These are phyloP conservation scores for Campylomormyrus numenius DNA, from an alignment of 2,113 vertebrate genomes.

Conservation along the genomic window DNA sequence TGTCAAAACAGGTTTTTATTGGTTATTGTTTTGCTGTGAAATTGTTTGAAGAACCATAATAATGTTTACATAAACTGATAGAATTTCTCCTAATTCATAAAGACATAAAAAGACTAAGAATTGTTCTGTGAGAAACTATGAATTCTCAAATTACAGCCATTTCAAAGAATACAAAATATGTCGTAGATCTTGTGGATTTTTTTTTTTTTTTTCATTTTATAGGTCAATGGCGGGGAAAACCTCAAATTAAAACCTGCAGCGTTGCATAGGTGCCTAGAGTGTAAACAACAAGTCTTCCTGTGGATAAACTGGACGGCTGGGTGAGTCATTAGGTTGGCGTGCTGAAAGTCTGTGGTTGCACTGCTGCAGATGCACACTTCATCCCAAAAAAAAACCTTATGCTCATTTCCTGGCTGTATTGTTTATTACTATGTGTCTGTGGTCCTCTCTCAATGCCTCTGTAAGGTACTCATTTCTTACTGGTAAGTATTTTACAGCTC, in stretches of 20 bases:
- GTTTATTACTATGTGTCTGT: background rate
- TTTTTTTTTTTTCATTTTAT: background rate
- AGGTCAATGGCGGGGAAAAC: background rate
- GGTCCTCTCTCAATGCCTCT: background rate
- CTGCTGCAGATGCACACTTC: background rate
- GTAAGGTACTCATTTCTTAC: background rate
- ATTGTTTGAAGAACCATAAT: background rate
- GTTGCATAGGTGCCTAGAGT: background rate
- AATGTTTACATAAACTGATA: background rate
- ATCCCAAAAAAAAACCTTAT: background rate
- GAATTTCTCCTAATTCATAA: background rate
- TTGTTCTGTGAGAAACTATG: background rate
- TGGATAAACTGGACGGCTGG: background rate
- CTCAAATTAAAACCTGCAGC: background rate
- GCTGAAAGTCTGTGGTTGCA: background rate
- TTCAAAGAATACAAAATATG: background rate
- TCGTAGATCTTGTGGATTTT: background rate
- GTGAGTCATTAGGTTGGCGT: background rate
- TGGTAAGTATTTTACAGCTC: background rate
- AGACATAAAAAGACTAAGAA: background rate
- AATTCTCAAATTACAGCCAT: background rate
- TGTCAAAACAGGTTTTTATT: background rate
- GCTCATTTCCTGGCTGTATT: background rate
- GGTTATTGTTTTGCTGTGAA: background rate
- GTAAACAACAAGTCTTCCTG: background rate